Evolutionary conservation across 1,140 invertebrate genomes (phyloP).

Genomic region (Trachymyrmex septentrionalis): DNA sequence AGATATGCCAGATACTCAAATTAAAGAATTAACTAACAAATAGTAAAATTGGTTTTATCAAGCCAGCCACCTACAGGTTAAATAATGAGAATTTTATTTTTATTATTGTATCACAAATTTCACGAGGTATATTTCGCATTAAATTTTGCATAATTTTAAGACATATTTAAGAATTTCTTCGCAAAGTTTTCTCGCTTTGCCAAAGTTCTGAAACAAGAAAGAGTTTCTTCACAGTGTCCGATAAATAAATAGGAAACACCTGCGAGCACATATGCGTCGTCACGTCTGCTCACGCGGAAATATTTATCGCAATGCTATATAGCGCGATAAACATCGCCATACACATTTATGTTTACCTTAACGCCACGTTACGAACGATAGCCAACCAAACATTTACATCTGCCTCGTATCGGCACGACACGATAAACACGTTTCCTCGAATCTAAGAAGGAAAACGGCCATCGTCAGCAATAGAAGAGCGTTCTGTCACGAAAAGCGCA

Average conservation of each 20-base stretch:
- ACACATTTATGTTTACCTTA: conserved; percentile 54
- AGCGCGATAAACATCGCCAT: conserved; percentile 49
- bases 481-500: conserved; percentile 50
- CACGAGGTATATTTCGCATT: neutral
- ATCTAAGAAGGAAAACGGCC: conserved; percentile 47
- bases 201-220: neutral
- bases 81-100: neutral
- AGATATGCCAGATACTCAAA: too few relatives aligned
- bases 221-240: conserved; percentile 9
- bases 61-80: neutral
- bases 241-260: conserved; percentile 60
- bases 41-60: neutral
- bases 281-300: conserved; percentile 48
- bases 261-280: conserved; percentile 32
- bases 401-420: conserved; percentile 53
- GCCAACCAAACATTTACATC: conserved; percentile 55
- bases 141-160: neutral
- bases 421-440: conserved; percentile 51
- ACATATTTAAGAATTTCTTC: neutral
- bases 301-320: conserved; percentile 53
- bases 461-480: conserved; percentile 17
- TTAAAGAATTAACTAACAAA: neutral
- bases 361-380: conserved; percentile 55
- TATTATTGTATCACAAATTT: conserved; percentile 1
- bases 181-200: neutral